These are phyloP conservation scores for Chauna torquata DNA, from an alignment of 2,113 vertebrate genomes.

Conservation along the genomic window DNA sequence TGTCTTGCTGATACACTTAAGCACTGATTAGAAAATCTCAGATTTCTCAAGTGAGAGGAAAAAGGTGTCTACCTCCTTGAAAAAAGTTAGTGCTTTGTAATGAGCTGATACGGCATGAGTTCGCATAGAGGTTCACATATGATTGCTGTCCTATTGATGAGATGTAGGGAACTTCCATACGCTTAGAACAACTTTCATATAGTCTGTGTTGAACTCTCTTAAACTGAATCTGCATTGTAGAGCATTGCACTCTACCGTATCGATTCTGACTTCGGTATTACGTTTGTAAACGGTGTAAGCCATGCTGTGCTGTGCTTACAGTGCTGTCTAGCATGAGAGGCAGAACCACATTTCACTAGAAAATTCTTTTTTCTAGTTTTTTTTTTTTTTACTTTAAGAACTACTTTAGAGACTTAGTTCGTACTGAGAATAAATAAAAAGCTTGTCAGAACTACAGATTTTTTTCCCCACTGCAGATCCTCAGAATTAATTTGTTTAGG, in stretches of 20 bases:
- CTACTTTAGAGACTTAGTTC: neutral
- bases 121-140: neutral
- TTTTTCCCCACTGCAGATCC: neutral
- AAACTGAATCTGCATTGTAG: neutral
- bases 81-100: neutral
- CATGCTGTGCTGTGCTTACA: rapidly evolving
- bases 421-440: neutral
- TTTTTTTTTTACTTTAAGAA: neutral
- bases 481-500: neutral
- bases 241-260: neutral
- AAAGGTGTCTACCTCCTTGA: neutral
- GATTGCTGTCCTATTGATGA: neutral
- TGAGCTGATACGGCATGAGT: neutral
- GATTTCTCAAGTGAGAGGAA: neutral
- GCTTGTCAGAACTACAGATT: neutral
- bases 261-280: neutral
- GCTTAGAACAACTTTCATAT: neutral
- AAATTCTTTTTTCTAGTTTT: neutral
- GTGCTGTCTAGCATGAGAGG: neutral
- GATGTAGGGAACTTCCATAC: neutral
- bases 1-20: neutral
- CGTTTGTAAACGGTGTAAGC: neutral
- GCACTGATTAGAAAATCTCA: neutral
- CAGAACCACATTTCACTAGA: neutral
- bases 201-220: neutral